Base-by-base conservation (phyloP, 2,797 vertebrate genomes). In the Decapterus maruadsi region DNA sequence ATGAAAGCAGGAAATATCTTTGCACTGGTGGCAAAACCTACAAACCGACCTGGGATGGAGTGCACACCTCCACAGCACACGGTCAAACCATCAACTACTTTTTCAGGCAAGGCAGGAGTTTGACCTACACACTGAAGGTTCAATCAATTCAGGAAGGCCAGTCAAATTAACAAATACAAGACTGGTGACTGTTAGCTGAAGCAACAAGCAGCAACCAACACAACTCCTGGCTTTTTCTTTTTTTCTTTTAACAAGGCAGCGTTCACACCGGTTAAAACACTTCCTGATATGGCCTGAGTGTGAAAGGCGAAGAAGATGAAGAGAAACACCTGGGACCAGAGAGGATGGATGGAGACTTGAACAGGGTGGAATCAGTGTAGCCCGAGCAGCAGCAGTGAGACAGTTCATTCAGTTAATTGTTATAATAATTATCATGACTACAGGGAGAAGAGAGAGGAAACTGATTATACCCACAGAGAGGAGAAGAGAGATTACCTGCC, bases 401-500 rank as follows among this genome's bases (percentile, higher is more conserved):
- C 62, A 74, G 81, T 86, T 85, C 67, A 78, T 75, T 20, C 75
- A 85, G 87, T 83, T 90, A 89, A 92, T 92, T 92, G 90, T 92
- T 91, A 78, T 85, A 90, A 90, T 90, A 89, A 93, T 92, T 86
- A 89, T 87, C 76, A 81, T 77, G 83, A 89, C 87, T 77, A 72
- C 75, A 72, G 86, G 71, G 82, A 86, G 83, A 83, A 62, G 38
- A 77, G 84, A 79, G 77, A 86, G 77, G 72, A 87, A 87, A 83
- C 83, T 87, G 90, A 93, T 89, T 88, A 88, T 66, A 81, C 79
- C 87, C 81, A 72, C 59, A 88, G 84, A 78, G 64, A 78, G 66
- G 51, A 68, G 71, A 82, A 86, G 90, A 90, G 75, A 86, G 78
- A 89, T 83, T 88, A 91, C 89, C 86, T 90, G 90, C 71, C 85